Evolutionary conservation across 1,140 invertebrate genomes (phyloP).

Genomic region (Trigoniulus corallinus): DNA sequence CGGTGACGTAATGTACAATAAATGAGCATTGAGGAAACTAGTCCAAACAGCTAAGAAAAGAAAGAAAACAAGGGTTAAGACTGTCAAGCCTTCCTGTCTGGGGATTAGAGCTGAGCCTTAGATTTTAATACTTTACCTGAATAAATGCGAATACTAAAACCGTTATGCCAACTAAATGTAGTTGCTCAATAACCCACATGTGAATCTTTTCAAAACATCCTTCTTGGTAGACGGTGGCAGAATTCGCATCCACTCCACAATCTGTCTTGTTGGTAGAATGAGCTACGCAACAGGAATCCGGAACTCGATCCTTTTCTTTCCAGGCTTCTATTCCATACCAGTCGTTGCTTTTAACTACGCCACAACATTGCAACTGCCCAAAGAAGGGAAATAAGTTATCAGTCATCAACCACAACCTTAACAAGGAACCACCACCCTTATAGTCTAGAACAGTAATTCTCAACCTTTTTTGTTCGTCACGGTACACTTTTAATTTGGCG

Average conservation of each 20-base stretch:
- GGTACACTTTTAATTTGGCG: background rate
- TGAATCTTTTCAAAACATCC: constrained; percentile 50
- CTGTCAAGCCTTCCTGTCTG: background rate
- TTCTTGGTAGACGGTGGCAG: background rate
- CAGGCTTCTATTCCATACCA: constrained; percentile 68
- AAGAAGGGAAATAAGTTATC: constrained; percentile 16
- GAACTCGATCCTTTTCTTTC: constrained; percentile 51
- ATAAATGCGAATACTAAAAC: constrained; percentile 50
- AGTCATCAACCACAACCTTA: constrained; percentile 13
- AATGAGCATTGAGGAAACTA: constrained; percentile 54
- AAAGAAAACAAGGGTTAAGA: background rate
- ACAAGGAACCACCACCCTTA: background rate
- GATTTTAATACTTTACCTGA: constrained; percentile 26
- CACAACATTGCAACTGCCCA: constrained; percentile 59
- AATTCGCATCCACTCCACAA: constrained; percentile 8
- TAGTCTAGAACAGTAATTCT: no score
- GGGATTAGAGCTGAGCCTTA: background rate
- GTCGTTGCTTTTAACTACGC: constrained; percentile 61
- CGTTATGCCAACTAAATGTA: constrained; percentile 50
- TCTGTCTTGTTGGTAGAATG: constrained; percentile 27
- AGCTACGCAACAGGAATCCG: constrained; percentile 58
- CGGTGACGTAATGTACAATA: constrained; percentile 51
- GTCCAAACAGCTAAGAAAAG: constrained; percentile 48
- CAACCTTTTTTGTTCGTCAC: no score
- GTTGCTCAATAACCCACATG: constrained; percentile 45